A percentile compares a stretch with the other conserved stretches of the same genome.
Conservation (phyloP, 2,888 invertebrate species). For the Iphiclides podalirius region DNA sequence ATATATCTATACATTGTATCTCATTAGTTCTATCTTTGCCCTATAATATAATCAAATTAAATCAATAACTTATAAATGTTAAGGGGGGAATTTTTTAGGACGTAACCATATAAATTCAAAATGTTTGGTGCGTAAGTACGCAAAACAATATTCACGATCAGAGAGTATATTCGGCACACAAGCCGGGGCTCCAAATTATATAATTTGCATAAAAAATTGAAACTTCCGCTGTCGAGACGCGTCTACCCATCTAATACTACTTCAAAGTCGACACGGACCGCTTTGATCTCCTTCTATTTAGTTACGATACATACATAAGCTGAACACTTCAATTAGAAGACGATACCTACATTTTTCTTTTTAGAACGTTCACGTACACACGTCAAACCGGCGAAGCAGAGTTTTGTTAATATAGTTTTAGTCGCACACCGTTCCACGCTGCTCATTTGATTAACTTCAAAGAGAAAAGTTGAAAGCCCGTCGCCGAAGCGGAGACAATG, state of each 20-base stretch:
- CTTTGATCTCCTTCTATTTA: slow-evolving; percentile 66
- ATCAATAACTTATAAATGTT: too few relatives aligned
- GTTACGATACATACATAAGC: slow-evolving; percentile 52
- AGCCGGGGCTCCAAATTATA: slow-evolving; percentile 6
- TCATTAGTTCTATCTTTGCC: too few relatives aligned
- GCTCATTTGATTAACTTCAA: slow-evolving; percentile 70
- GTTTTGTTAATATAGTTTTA: slow-evolving; percentile 57
- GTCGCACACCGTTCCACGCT: slow-evolving; percentile 53
- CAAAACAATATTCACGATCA: background rate
- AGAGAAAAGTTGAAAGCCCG: slow-evolving; percentile 62
- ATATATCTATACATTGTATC: too few relatives aligned
- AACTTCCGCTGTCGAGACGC: slow-evolving; percentile 40
- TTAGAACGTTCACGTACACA: slow-evolving; percentile 43
- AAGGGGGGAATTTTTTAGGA: too few relatives aligned
- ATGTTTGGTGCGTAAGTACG: background rate
- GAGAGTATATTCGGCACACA: background rate
- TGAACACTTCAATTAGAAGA: slow-evolving; percentile 57
- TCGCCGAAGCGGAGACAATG: slow-evolving; percentile 63
- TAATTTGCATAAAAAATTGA: slow-evolving; percentile 33
- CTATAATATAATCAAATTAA: too few relatives aligned
- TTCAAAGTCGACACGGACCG: slow-evolving; percentile 57
- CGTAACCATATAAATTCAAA: background rate
- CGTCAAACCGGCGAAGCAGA: slow-evolving; percentile 45
- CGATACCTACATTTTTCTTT: slow-evolving; percentile 50
- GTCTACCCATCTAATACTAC: slow-evolving; percentile 43